These are phyloP conservation scores for Elephantulus edwardii DNA, from an alignment of 2,113 vertebrate species.

Conservation along the genomic window DNA sequence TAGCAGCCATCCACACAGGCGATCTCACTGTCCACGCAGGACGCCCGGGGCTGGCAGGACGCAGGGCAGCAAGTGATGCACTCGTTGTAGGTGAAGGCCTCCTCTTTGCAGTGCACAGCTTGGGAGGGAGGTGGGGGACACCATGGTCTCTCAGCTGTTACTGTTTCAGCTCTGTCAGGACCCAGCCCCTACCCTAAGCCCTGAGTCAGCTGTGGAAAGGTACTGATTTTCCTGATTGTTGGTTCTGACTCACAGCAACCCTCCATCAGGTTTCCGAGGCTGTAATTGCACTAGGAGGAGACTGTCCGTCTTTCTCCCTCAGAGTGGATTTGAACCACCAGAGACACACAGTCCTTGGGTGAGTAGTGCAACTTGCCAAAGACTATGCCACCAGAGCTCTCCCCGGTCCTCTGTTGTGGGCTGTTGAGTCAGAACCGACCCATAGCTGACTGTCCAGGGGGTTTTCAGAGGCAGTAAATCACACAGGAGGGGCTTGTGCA, in stretches of 20 bases:
- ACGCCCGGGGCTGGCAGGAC: slow-evolving; percentile 87
- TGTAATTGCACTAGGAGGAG: no score
- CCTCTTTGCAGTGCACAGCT: slow-evolving; percentile 87
- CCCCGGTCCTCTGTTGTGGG: no score
- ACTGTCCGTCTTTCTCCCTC: no score
- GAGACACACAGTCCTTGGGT: no score
- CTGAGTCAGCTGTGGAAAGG: background rate
- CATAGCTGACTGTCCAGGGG: no score
- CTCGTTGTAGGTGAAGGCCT: slow-evolving; percentile 89
- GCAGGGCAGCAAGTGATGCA: slow-evolving; percentile 94
- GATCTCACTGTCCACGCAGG: slow-evolving; percentile 94
- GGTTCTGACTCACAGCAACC: background rate
- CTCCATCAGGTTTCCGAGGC: background rate
- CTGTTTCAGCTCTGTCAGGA: background rate
- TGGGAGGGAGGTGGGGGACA: background rate
- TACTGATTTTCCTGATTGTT: background rate
- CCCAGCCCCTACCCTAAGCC: background rate
- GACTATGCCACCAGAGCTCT: no score
- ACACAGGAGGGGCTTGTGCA: no score
- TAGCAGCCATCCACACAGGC: slow-evolving; percentile 96
- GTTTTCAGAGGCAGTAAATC: no score
- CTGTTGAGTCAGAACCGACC: no score
- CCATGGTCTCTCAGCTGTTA: background rate
- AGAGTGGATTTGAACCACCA: no score
- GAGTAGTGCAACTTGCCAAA: no score